Evolutionary conservation across 1,140 invertebrate species (phyloP), one percentile per base, ranked within the genome.

Genomic region (Drosophila auraria): DNA sequence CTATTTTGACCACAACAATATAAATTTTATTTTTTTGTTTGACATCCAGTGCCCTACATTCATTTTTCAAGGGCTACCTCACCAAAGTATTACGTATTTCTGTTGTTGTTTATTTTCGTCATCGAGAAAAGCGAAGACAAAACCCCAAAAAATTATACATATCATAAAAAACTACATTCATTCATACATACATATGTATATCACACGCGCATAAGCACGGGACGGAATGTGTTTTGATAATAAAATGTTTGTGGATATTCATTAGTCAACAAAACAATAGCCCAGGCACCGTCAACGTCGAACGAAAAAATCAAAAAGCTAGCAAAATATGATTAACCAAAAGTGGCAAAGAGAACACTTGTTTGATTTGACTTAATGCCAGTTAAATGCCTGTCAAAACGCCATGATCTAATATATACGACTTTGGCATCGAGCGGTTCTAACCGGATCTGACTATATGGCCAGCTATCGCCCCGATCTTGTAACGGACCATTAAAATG

Each of bases 81-180:
- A 56, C 14, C 30, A 36, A 64, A 63, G 20, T 25, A 42, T 42
- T 36, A 50, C 6, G 14, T 33, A 44, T 33, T 65, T 47, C 50
- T 60, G 27, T 44, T 73, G 36, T 77, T 68, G 73, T 56, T 77
- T 61, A 76, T 77, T 77, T 78, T 78, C 38, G 63, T 78, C 73
- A 77, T 60, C 72, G 57, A 58, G 72, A 68, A 77, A 78, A 78
- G 11, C 54, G 25, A 47, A 49, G 42, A 44, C 56, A 56, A 51
- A 78, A 44, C 50, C 56, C 7, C 38, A 56, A n/a, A 70, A 45
- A 69, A 44, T 25, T 20, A 57, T 42, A 65, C 20, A 44, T 36
- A 64, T 54, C 44, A 64, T 59, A 56, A 60, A 54, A 45, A 49
- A 66, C 20, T 20, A 45, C 5, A 49, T 49, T 61, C 17, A 40